A percentile compares a stretch with the other conserved stretches of the same genome.
These are phyloP conservation scores for Lepidurus apus DNA, from an alignment of 1,140 invertebrate species.

Conservation along the genomic window DNA sequence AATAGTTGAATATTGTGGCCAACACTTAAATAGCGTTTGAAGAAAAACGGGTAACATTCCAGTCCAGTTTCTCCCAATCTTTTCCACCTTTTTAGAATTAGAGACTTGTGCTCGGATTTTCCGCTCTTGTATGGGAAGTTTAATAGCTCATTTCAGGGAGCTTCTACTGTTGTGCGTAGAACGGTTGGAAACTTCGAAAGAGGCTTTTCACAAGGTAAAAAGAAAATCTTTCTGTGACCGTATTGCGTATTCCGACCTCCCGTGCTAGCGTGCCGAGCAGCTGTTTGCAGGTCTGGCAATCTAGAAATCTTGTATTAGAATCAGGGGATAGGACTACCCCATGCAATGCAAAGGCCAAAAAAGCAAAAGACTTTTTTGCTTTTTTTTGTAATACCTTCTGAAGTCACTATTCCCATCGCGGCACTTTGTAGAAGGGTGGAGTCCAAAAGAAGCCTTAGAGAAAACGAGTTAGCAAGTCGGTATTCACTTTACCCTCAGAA, in stretches of 20 bases:
- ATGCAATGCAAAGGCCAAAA: neutral
- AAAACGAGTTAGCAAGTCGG: neutral
- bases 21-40: too few species aligned
- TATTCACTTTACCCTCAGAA: too few species aligned
- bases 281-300: neutral
- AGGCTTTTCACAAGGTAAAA: neutral
- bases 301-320: neutral
- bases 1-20: too few species aligned
- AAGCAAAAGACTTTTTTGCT: neutral
- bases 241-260: neutral
- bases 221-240: neutral
- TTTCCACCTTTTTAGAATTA: too few species aligned
- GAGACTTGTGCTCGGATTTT: too few species aligned
- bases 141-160: too few species aligned
- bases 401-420: neutral
- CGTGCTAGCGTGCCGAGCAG: neutral
- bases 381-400: conserved; percentile 3
- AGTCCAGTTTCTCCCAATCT: too few species aligned
- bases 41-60: too few species aligned
- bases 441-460: neutral
- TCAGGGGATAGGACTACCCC: neutral
- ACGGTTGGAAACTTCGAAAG: neutral
- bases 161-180: too few species aligned
- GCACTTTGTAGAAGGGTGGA: conserved; percentile 3
- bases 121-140: too few species aligned